Percentiles rank a stretch among this genome's conserved stretches.
Evolutionary conservation across 2,113 vertebrate genomes (phyloP).

Genomic region (Bos indicus): DNA sequence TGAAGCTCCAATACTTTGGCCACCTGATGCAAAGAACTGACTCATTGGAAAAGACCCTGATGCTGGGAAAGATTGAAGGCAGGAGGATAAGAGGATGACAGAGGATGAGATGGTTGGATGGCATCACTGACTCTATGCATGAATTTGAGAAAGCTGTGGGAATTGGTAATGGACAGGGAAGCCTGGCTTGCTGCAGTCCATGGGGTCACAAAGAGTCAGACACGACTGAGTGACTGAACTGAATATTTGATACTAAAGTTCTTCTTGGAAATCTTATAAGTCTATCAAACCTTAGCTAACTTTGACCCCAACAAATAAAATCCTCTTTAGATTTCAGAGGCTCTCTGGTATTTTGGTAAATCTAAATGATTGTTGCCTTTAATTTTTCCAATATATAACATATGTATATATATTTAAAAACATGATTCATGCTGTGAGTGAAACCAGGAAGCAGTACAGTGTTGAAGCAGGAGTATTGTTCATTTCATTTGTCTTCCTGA

Average conservation of each 20-base stretch:
- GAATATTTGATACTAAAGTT: background rate
- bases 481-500: background rate
- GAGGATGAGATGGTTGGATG: background rate
- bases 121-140: background rate
- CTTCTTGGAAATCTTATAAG: background rate
- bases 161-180: background rate
- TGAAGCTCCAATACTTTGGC: background rate
- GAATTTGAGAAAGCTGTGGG: background rate
- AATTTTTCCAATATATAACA: background rate
- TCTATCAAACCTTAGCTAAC: background rate
- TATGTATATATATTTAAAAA: background rate
- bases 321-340: slow-evolving; percentile 35
- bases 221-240: background rate
- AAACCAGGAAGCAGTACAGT: background rate
- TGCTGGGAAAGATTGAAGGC: background rate
- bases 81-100: background rate
- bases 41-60: background rate
- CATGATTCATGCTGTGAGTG: background rate
- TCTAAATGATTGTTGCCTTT: slow-evolving; percentile 27
- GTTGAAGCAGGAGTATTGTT: background rate
- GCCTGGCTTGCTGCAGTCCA: background rate
- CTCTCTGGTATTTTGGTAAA: background rate
- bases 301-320: slow-evolving; percentile 25
- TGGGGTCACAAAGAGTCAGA: background rate
- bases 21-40: background rate